Percentiles rank a stretch among this genome's conserved stretches.
Conservation (phyloP, 2,113 vertebrate species). For the Psilopsiagon aymara region DNA sequence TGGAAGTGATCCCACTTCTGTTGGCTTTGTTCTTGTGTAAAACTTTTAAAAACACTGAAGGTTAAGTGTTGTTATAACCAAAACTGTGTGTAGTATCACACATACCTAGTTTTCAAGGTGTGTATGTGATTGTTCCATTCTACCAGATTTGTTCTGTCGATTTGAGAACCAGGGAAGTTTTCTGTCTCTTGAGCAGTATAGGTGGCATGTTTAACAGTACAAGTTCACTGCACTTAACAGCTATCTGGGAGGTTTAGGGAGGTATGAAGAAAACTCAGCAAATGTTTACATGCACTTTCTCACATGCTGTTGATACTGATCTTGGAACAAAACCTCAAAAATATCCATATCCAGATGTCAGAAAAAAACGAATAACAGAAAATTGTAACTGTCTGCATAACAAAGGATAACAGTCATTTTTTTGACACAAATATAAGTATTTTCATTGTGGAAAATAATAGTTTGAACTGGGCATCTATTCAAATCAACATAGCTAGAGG, state of each 20-base stretch:
- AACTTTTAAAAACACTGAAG: neutral
- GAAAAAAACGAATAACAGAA: neutral
- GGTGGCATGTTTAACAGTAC: neutral
- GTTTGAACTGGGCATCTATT: neutral
- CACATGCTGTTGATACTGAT: neutral
- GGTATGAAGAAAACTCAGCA: neutral
- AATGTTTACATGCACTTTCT: neutral
- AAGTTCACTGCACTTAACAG: neutral
- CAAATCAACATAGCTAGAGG: neutral
- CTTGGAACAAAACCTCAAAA: constrained; percentile 2
- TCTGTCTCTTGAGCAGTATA: neutral
- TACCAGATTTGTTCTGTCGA: neutral
- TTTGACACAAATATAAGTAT: neutral
- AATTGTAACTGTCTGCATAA: neutral
- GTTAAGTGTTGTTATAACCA: neutral
- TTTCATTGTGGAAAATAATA: neutral
- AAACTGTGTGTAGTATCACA: neutral
- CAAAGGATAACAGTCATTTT: neutral
- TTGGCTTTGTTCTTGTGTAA: neutral
- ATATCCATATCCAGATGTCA: neutral
- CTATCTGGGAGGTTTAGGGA: neutral
- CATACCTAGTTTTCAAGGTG: neutral
- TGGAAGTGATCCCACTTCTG: neutral
- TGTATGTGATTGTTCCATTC: neutral
- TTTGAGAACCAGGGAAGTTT: neutral